A percentile compares a stretch with the other conserved stretches of the same genome.
Conservation (phyloP, 2,888 invertebrate species). For the Trissolcus brochymenae region DNA sequence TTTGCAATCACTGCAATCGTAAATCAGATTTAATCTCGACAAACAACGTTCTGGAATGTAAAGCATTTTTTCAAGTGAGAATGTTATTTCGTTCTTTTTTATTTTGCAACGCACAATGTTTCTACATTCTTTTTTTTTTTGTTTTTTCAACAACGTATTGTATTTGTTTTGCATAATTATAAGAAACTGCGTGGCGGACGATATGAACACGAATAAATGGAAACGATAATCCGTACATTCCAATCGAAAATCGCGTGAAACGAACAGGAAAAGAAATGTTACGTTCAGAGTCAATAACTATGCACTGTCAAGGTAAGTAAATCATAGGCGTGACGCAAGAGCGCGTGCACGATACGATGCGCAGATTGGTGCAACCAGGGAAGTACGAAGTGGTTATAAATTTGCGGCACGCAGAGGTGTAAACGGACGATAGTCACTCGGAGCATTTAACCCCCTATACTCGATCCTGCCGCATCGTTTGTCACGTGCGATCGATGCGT, state of each 20-base stretch:
- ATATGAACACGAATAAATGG: constrained; percentile 11
- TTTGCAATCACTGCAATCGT: constrained; percentile 29
- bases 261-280: constrained; percentile 22
- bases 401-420: constrained; percentile 63
- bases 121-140: too few species aligned
- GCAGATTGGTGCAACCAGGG: constrained; percentile 52
- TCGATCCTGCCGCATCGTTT: constrained; percentile 59
- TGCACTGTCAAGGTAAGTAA: constrained; percentile 53
- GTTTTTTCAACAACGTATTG: neutral
- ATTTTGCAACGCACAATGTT: neutral
- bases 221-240: constrained; percentile 14
- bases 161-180: constrained; percentile 3
- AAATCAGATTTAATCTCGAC: constrained; percentile 36
- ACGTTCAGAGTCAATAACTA: constrained; percentile 32
- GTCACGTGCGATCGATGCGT: constrained; percentile 59
- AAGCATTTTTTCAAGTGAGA: constrained; percentile 18
- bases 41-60: constrained; percentile 15
- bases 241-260: constrained; percentile 20
- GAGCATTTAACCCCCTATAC: constrained; percentile 59
- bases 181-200: neutral
- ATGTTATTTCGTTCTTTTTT: neutral
- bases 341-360: constrained; percentile 55
- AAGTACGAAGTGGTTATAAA: constrained; percentile 65
- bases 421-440: constrained; percentile 62
- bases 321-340: constrained; percentile 59